Base-by-base conservation (phyloP, 2,113 vertebrate species). In the Nasalis larvatus region DNA sequence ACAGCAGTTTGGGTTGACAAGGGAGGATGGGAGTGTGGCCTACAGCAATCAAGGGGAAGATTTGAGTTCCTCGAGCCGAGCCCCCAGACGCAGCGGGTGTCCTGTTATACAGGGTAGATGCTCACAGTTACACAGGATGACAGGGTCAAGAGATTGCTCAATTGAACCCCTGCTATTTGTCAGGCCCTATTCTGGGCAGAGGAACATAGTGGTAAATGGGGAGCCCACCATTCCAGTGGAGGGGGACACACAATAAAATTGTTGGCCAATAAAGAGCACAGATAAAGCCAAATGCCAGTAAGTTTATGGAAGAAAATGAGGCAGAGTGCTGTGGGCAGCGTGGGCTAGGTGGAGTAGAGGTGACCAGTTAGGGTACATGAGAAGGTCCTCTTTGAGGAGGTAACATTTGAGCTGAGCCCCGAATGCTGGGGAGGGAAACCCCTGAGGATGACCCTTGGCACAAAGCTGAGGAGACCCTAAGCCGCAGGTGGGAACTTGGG, bases 281-380 rank as follows among this genome's bases (percentile, higher is more conserved):
- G 73, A 35, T 1, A 49, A n/a, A 78, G 9, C 13, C 52, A 73
- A 77, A 2, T 25, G 30, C 32, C 78, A 6, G 0, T 14, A 0
- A 49, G 27, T 54, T 37, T 35, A n/a, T 60, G 0, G 0, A 74
- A 42, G 56, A 78, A 18, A 7, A 1, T 6, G 7, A 37, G 32
- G 23, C 1, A 73, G 54, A 40, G 13, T 4, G 13, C 42, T 35
- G 8, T 1, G 40, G 77, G 37, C 35, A 14, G 23, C 12, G 0
- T 3, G 40, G n/a, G 47, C 45, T 14, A 27, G 13, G n/a, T 1
- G 0, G 1, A 17, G 45, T 4, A 37, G n/a, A 52, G 23, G 27
- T 9, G 35, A 27, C 23, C 52, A 0, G 1, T 10, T 9, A 27
- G 20, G 4, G 30, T 63, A 14, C 20, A 21, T 4, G 1, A 17